phyloP scores from a whole-genome alignment of 2,888 invertebrate genomes.

The Mystacides longicornis region DNA sequence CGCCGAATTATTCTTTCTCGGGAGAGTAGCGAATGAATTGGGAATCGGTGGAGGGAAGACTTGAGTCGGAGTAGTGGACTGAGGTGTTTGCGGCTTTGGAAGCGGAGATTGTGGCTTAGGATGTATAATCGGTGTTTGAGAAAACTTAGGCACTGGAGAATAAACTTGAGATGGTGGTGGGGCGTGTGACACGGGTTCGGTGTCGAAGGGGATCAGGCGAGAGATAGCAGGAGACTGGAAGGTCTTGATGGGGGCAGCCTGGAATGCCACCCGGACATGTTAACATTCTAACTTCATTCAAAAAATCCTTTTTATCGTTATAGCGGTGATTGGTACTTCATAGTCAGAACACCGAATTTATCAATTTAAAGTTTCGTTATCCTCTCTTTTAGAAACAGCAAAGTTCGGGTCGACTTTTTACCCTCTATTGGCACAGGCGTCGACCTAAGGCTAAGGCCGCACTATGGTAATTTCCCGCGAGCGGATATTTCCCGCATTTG shows the following conservation, averaged over 20 bases:
- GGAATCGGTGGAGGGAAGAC: constrained; percentile 25
- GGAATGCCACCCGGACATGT: constrained; percentile 23
- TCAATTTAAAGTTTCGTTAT: too few relatives aligned
- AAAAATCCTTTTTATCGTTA: background rate
- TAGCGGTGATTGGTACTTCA: background rate
- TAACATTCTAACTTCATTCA: constrained; percentile 3
- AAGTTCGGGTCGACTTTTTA: too few relatives aligned
- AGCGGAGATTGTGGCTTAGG: constrained; percentile 13
- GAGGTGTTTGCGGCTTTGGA: constrained; percentile 15
- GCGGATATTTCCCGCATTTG: too few relatives aligned
- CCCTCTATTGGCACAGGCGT: too few relatives aligned
- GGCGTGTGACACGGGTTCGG: constrained; percentile 35
- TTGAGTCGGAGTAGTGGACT: constrained; percentile 20
- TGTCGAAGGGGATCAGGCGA: constrained; percentile 22
- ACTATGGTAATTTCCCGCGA: too few relatives aligned
- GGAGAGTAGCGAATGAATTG: constrained; percentile 7
- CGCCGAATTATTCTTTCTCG: constrained; percentile 11
- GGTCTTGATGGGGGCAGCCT: constrained; percentile 24
- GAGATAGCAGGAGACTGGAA: constrained; percentile 24
- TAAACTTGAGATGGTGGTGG: constrained; percentile 34
- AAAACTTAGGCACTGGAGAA: constrained; percentile 33
- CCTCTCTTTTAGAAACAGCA: too few relatives aligned
- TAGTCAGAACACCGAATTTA: too few relatives aligned
- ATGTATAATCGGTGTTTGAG: constrained; percentile 14
- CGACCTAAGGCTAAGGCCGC: too few relatives aligned